A percentile compares a stretch with the other conserved stretches of the same genome.
Conservation (phyloP, 1,140 invertebrate species). For the Macrobrachium rosenbergii region DNA sequence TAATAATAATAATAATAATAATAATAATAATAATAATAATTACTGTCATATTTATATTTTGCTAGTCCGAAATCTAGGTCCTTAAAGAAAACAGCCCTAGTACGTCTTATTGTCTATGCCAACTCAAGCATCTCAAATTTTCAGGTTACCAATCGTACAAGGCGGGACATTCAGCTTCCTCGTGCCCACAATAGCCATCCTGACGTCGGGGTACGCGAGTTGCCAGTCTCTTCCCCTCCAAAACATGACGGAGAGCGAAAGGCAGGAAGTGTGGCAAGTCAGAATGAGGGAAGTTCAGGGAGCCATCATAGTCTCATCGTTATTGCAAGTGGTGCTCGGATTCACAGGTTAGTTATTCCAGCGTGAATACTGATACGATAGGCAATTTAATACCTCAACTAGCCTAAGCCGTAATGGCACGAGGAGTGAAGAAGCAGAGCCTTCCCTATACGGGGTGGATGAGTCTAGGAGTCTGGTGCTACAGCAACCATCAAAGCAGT, state of each 20-base stretch:
- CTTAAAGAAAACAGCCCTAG: not conserved
- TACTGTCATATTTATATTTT: too few relatives aligned
- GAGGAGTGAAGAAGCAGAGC: too few relatives aligned
- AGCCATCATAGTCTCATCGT: constrained; percentile 83
- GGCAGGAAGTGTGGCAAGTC: constrained; percentile 80
- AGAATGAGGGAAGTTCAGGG: constrained; percentile 88
- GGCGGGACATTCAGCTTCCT: constrained; percentile 89
- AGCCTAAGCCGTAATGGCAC: too few relatives aligned
- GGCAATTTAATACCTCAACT: not conserved
- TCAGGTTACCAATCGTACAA: constrained; percentile 79
- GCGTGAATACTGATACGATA: not conserved
- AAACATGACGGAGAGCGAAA: constrained; percentile 70
- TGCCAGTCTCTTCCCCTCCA: constrained; percentile 76
- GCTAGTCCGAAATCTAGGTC: not conserved
- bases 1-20: too few relatives aligned
- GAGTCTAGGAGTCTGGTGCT: too few relatives aligned
- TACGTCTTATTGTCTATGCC: not conserved
- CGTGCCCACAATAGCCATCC: constrained; percentile 85
- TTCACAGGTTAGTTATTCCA: constrained; percentile 71
- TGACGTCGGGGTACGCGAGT: constrained; percentile 82
- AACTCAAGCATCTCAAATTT: not conserved
- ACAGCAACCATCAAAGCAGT: too few relatives aligned
- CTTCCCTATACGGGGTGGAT: too few relatives aligned
- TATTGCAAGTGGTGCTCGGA: constrained; percentile 84
- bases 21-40: too few relatives aligned